These are phyloP conservation scores for Rhinopomastus cyanomelas DNA, from an alignment of 2,113 vertebrate species.

Conservation along the genomic window DNA sequence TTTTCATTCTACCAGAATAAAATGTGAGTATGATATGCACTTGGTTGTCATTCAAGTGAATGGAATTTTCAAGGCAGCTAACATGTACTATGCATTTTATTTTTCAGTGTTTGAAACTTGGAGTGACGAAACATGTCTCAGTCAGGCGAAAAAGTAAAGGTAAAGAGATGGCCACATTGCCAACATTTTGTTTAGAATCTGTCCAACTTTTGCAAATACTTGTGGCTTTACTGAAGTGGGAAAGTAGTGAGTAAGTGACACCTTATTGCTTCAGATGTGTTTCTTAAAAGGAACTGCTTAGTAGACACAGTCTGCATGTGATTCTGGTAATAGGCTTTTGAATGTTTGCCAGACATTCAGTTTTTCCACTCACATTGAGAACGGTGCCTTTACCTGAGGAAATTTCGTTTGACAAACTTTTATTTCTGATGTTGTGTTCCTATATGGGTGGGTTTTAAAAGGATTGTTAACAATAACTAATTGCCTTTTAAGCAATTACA, in stretches of 20 bases:
- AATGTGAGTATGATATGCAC: not conserved
- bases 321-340: not conserved
- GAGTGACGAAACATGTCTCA: slow-evolving; percentile 78
- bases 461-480: not conserved
- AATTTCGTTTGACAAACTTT: not conserved
- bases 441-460: not conserved
- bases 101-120: slow-evolving; percentile 56
- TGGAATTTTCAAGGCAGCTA: not conserved
- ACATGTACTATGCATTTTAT: slow-evolving; percentile 9
- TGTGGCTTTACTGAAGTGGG: not conserved
- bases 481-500: not conserved
- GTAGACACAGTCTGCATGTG: not conserved
- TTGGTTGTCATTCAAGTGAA: not conserved
- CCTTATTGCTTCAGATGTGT: not conserved
- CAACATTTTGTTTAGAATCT: not conserved
- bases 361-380: not conserved
- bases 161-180: slow-evolving; percentile 47
- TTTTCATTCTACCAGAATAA: not conserved
- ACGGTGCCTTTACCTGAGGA: not conserved
- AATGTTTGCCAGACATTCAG: not conserved
- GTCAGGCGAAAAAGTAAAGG: slow-evolving; percentile 86
- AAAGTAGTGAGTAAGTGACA: not conserved
- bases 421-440: not conserved
- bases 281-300: not conserved
- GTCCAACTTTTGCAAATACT: not conserved